Evolutionary conservation across 2,113 vertebrate species (phyloP), one percentile per base, ranked within the genome.

Genomic region (Lycocorax pyrrhopterus): DNA sequence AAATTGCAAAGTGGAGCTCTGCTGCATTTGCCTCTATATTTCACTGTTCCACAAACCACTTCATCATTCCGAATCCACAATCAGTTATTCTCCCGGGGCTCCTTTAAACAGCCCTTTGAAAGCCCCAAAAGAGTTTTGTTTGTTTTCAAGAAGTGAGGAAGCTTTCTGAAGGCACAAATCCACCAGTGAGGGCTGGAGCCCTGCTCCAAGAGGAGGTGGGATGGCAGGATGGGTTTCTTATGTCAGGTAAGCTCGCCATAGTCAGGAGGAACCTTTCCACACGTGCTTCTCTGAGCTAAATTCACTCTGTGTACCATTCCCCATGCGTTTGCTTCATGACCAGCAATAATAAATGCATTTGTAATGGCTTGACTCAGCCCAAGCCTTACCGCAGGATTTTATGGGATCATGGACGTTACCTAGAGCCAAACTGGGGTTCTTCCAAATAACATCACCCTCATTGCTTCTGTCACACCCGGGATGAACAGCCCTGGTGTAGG

Each of bases 1-100:
- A 97, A 96, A 97, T 97, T 93, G 73, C 94, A 64, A 73, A 14
- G 86, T 83, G 92, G 90, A 96, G 83, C 83, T 94, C 93, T 95
- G 84, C 85, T 66, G 91, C 79, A 78, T 96, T 95, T 87, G 87
- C 92, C 56, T 96, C 91, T 73, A 29, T 84, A 76, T 94, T 96
- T 95, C 90, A 93, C 79, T 2, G 1, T 87, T 91, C 85, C 90
- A 78, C 93, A 91, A 85, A 87, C 74, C 85, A 78, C 95, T 95
- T 83, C 79, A 88, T 96, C 93, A 96, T 92, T 72, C 83, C 29
- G 30, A 94, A 96, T 92, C 96, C 88, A 89, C 90, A 53, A 94
- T 89, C 93, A 84, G 88, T 93, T 95, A 92, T 84, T 93, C 96
- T 97, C 96, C 68, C 0, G 21, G 85, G 96, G 80, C 90, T 92